phyloP scores from a whole-genome alignment of 2,797 vertebrate species.

The Anomalospiza imberbis region DNA sequence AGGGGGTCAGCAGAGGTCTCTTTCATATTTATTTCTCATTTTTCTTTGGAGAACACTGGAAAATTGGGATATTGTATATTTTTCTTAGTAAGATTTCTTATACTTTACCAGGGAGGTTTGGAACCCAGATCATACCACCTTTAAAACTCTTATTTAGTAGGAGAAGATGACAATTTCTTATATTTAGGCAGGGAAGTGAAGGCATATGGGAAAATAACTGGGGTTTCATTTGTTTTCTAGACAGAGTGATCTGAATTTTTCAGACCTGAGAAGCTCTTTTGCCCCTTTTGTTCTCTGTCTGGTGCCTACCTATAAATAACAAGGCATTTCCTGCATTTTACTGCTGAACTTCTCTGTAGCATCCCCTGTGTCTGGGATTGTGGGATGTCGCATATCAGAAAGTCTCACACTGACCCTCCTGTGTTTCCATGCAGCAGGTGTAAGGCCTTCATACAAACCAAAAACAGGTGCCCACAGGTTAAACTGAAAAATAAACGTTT shows the following conservation, averaged over 20 bases:
- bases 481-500: not conserved
- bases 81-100: not conserved
- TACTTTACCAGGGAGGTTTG: not conserved
- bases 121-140: not conserved
- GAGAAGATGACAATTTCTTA: not conserved
- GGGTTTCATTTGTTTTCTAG: not conserved
- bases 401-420: not conserved
- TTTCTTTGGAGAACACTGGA: not conserved
- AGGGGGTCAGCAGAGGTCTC: not conserved
- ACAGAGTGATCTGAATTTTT: not conserved
- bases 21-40: not conserved
- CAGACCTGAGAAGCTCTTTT: not conserved
- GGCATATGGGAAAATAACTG: not conserved
- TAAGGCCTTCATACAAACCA: not conserved
- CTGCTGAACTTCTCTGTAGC: not conserved
- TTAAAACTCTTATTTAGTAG: not conserved
- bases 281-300: not conserved
- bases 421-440: not conserved
- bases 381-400: not conserved
- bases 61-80: not conserved
- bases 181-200: not conserved
- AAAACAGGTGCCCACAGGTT: not conserved
- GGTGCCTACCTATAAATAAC: not conserved
- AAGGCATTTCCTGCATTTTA: not conserved
- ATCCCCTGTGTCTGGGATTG: not conserved